Conservation (phyloP, 2,113 vertebrate species). For the Siphamia tubifer region DNA sequence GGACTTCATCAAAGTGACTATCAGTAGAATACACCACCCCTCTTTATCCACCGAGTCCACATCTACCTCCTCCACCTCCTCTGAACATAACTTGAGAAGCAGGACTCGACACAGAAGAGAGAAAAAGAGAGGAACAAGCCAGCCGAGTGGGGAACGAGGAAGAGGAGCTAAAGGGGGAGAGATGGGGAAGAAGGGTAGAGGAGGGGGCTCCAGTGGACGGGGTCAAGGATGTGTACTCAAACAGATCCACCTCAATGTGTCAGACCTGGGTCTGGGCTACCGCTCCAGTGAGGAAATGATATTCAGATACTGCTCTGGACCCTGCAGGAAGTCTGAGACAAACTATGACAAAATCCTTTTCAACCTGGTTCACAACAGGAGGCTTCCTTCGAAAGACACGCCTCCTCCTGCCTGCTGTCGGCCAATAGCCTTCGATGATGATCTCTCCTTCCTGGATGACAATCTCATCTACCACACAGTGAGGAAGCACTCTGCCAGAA, state of each 20-base stretch:
- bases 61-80: constrained; percentile 28
- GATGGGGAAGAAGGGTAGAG: constrained; percentile 51
- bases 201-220: constrained; percentile 69
- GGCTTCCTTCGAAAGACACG: constrained; percentile 81
- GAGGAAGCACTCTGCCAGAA: constrained; percentile 93
- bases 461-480: constrained; percentile 92
- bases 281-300: constrained; percentile 93
- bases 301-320: constrained; percentile 93
- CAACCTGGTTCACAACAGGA: constrained; percentile 86
- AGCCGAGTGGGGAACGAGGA: constrained; percentile 70
- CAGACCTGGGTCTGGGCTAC: constrained; percentile 92
- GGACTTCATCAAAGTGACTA: constrained; percentile 90
- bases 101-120: constrained; percentile 37
- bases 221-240: constrained; percentile 87
- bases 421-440: constrained; percentile 90
- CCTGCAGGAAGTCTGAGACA: constrained; percentile 89
- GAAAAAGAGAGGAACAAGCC: constrained; percentile 39
- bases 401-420: constrained; percentile 88
- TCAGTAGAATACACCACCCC: constrained; percentile 86
- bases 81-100: constrained; percentile 59
- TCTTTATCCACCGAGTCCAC: constrained; percentile 44
- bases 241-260: constrained; percentile 91
- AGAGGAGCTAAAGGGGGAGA: constrained; percentile 46
- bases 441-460: constrained; percentile 93
- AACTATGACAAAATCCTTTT: constrained; percentile 94